These are phyloP conservation scores for Drosophila prolongata DNA, from an alignment of 2,888 invertebrate genomes.

Conservation along the genomic window DNA sequence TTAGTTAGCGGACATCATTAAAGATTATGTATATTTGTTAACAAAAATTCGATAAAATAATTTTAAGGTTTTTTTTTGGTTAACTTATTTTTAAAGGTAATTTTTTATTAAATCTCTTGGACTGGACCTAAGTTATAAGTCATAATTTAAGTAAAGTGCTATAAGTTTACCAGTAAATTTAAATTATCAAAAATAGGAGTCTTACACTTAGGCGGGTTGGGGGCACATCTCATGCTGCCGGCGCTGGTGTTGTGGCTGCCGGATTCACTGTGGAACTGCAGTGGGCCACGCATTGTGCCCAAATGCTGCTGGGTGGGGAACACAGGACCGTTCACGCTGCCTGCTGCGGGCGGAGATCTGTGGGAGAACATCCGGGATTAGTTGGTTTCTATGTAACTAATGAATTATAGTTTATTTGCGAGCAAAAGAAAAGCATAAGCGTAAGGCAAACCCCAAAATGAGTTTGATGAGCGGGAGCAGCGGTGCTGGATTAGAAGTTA, in stretches of 20 bases:
- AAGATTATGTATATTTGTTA: no score
- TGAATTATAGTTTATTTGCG: not conserved
- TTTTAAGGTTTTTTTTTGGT: no score
- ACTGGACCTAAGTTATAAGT: no score
- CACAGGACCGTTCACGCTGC: conserved; percentile 76
- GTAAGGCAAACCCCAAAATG: conserved; percentile 21
- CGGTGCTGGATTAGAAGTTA: conserved; percentile 23
- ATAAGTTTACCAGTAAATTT: not conserved
- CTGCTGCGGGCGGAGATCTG: conserved; percentile 84
- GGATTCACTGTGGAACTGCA: conserved; percentile 74
- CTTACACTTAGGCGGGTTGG: conserved; percentile 83
- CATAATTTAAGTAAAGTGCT: no score
- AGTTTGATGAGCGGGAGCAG: conserved; percentile 17
- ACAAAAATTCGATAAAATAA: no score
- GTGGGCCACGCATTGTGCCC: conserved; percentile 83
- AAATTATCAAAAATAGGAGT: not conserved
- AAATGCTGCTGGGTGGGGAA: conserved; percentile 83
- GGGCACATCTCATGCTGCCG: conserved; percentile 80
- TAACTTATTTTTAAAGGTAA: no score
- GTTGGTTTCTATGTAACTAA: not conserved
- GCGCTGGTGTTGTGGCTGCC: conserved; percentile 71
- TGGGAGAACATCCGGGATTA: not conserved
- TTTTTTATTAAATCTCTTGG: no score
- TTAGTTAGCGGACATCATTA: no score
- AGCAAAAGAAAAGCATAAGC: conserved; percentile 17